Base-by-base conservation (phyloP, 2,888 invertebrate species). In the Platycnemis pennipes region DNA sequence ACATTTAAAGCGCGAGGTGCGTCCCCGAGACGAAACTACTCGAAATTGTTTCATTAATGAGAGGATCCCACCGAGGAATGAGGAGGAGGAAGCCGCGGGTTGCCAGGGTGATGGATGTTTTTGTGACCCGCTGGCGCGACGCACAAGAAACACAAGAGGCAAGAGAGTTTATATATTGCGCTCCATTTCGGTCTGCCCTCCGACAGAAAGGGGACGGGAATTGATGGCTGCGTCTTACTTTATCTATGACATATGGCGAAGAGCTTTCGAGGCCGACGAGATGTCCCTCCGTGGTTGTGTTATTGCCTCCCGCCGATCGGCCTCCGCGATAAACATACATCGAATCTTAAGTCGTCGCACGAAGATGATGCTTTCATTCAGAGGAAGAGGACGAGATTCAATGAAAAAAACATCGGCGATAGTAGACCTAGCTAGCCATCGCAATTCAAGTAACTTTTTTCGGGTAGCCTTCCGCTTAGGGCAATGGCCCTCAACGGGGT, bases 41-140 rank as follows among this genome's bases (percentile, higher is more conserved):
- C 77, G 77, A 37, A 26, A 31, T 13, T 77, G 77, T 77, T 77
- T 77, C 77, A 77, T 77, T 77, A 77, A 77, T 77, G 77, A 77
- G 77, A 31, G 37, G 63, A 53, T 13, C 19, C n/a, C 63, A 22
- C n/a, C 3, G 77, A 13, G 37, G 37, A 11, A 49, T 19, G 37
- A 37, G 31, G 13, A 37, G 31, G 77, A 77, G 77, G 37, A 37
- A 31, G 31, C 37, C 11, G 77, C 37, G 77, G 77, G 77, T 63
- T 63, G 63, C 63, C 37, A 77, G 77, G 37, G 37, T 11, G 77
- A 37, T 13, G 37, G 37, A 77, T 77, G 77, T 37, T 37, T 77
- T 77, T 7, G 77, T 77, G 77, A 77, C 77, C 77, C 77, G 13
- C 31, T 11, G 31, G 77, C 2, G 31, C 77, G 37, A 77, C 37